Percentiles rank a stretch among this genome's conserved stretches.
Evolutionary conservation across 2,797 vertebrate genomes (phyloP).

Genomic region (Carcharodon carcharias): DNA sequence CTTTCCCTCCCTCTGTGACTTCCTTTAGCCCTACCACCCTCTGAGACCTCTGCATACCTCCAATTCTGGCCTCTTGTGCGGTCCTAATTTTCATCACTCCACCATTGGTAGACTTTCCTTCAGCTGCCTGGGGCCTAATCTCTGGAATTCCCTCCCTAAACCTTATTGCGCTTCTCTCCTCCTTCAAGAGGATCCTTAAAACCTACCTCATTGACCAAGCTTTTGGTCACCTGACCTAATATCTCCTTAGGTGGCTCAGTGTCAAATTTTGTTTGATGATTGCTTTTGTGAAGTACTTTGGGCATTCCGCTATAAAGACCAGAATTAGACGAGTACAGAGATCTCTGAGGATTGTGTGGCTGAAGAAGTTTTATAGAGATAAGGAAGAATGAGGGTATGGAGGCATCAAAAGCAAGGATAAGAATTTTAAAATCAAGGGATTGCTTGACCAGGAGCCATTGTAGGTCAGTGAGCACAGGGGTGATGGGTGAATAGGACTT

Average conservation of each 20-base stretch:
- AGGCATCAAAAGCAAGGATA: neutral
- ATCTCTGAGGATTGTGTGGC: neutral
- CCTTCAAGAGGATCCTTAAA: neutral
- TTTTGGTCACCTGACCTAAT: neutral
- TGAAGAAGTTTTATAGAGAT: neutral
- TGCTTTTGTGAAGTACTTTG: neutral
- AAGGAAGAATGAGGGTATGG: neutral
- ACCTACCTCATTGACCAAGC: neutral
- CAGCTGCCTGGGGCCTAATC: neutral
- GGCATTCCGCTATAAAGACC: neutral
- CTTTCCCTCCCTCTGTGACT: neutral
- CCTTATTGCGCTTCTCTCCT: neutral
- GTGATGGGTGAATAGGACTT: neutral
- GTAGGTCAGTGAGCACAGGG: neutral
- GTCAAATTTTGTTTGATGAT: neutral
- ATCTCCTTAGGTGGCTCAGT: neutral
- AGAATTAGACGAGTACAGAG: neutral
- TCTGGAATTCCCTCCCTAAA: neutral
- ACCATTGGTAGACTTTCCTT: neutral
- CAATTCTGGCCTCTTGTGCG: neutral
- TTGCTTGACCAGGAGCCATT: neutral
- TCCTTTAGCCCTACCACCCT: neutral
- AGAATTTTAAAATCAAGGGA: neutral
- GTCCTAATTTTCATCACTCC: neutral
- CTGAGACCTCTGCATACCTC: neutral